phyloP scores from a whole-genome alignment of 2,888 invertebrate species.

The Tachystola acroxantha region DNA sequence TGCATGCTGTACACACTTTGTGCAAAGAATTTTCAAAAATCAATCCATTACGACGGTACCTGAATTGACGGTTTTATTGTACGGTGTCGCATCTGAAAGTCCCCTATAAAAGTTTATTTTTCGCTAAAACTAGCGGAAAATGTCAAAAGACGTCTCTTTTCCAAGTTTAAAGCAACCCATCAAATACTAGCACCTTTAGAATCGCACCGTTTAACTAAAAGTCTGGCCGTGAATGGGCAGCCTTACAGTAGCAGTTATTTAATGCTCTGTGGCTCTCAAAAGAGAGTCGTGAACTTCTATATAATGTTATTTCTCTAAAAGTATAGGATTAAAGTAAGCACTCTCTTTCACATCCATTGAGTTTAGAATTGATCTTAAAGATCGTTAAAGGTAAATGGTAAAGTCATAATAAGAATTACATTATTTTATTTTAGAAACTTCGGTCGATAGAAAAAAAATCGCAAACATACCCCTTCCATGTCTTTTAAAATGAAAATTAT shows the following conservation, averaged over 20 bases:
- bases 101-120: no score
- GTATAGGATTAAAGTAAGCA: conserved; percentile 41
- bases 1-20: no score
- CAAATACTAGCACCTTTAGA: neutral
- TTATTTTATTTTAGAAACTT: no score
- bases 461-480: no score
- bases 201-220: neutral
- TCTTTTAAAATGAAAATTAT: no score
- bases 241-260: conserved; percentile 53
- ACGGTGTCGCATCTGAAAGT: no score
- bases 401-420: conserved; percentile 16
- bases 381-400: conserved; percentile 21
- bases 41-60: no score
- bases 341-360: conserved; percentile 39
- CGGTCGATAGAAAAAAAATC: no score
- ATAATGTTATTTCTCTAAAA: conserved; percentile 53
- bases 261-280: conserved; percentile 59
- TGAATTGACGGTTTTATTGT: no score
- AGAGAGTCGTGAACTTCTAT: conserved; percentile 47
- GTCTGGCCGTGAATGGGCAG: conserved; percentile 42
- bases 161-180: neutral
- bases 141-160: no score
- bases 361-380: conserved; percentile 22
- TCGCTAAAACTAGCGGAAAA: no score
- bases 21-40: no score